Base-by-base conservation (phyloP, 2,113 vertebrate species). In the Rhabdomys dilectus region DNA sequence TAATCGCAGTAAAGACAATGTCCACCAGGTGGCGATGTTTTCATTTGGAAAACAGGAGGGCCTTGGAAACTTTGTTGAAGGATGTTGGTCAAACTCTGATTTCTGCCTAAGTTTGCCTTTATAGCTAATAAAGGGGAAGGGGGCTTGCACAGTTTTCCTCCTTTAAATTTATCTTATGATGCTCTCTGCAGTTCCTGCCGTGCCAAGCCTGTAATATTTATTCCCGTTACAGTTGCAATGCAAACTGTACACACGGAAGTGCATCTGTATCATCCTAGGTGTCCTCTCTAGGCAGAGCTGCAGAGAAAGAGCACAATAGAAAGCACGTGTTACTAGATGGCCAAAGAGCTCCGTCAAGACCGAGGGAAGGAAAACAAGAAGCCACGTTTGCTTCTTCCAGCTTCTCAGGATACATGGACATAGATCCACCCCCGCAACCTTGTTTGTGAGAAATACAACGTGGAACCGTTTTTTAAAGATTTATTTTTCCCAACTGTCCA, bases 1-100 rank as follows among this genome's bases (percentile, higher is more conserved):
- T 45, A 45, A 45, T 17, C 0, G 66, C 70, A 0, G n/a, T 87
- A 19, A 45, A 31, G 42, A 6, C 17, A 29, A 1, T 17, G 0
- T 19, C 97, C 98, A 34, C 91, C 86, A 98, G 98, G 95, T 98
- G 98, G 97, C 97, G 91, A 88, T 96, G 91, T 98, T 97, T 95
- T 84, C 97, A 82, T 66, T 96, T 36, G 21, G n/a, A 56, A 88
- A 95, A 36, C 19, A 4, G 1, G 16, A 31, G 5, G 1, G 39
- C 96, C 51, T 81, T 36, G n/a, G n/a, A 73, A 78, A 13, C 68
- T 95, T 91, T 58, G 39, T 88, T 91, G 66, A 68, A 56, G 5
- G 39, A 45, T n/a, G 24, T 94, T 95, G 58, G 34, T 96, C 12
- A 12, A 81, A 29, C 92, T 92, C 95, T 78, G 90, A 56, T 91